Evolutionary conservation across 2,888 invertebrate genomes (phyloP), one percentile per base, ranked within the genome.

Genomic region (Chromoteleia sp.): DNA sequence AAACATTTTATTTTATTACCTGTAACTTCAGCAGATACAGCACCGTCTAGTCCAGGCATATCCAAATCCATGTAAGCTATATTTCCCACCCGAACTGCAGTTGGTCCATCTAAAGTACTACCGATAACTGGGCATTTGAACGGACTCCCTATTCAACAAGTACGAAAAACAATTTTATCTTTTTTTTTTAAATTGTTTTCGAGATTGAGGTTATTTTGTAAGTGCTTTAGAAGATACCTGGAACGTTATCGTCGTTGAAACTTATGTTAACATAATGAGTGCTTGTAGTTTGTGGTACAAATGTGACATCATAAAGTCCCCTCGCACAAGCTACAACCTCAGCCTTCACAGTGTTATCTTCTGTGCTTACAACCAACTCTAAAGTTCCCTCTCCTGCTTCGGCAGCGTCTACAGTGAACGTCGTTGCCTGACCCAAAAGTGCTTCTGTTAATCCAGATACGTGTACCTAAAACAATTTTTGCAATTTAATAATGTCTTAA

Each of bases 321-420:
- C 98, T 94, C 1, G 98, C 97, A 86, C 97, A 96, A 2, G 98
- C 98, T 0, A 96, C 96, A 14, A 97, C 97, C 93, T 97, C 94
- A 0, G 97, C 97, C 91, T 98, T 97, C 1, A 98, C 97, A 1
- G 98, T 97, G 63, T 97, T 96, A 14, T 97, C 96, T 84, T 95
- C 95, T 0, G 98, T 98, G 54, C 97, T 97, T 0, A 98, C 98
- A 0, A 98, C 98, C 12, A 98, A 93, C 88, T 98, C 98, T 2
- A 98, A 92, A 0, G 97, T 98, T 0, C 98, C 98, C 91, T 98
- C 97, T 0, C 98, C 98, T 1, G 98, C 98, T 87, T 97, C 97
- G 0, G 97, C 97, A 0, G 98, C 98, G 92, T 98, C 98, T 33
- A 98, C 98, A 85, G 97, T 97, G 90, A 98, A 98, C 0, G 97